Percentiles rank a stretch among this genome's conserved stretches.
phyloP scores from a whole-genome alignment of 2,888 invertebrate genomes.

The Caenorhabditis angaria region DNA sequence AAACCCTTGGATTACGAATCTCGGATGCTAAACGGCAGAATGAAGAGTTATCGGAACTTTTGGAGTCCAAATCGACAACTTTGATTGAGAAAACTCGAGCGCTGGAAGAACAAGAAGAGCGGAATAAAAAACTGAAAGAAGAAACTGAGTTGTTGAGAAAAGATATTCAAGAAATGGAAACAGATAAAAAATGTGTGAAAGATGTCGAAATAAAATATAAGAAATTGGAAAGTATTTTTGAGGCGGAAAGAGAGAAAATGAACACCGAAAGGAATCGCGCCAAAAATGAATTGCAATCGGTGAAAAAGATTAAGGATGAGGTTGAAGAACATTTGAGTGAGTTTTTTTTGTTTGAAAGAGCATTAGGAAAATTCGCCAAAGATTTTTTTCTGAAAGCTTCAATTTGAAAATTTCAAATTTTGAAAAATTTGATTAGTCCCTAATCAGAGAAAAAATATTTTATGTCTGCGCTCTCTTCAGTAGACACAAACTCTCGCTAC shows the following conservation, averaged over 20 bases:
- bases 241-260: conserved; percentile 66
- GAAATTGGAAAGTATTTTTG: conserved; percentile 71
- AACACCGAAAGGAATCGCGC: conserved; percentile 64
- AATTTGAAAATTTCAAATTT: too few species aligned
- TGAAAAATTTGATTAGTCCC: too few species aligned
- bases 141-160: conserved; percentile 43
- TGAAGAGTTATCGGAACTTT: conserved; percentile 51
- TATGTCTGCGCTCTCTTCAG: too few species aligned
- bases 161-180: conserved; percentile 58
- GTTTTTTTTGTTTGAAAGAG: too few species aligned
- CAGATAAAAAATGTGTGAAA: conserved; percentile 64
- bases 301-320: conserved; percentile 69
- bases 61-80: conserved; percentile 53
- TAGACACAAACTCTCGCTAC: too few species aligned
- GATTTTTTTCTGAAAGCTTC: too few species aligned
- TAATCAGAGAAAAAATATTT: too few species aligned
- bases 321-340: conserved; percentile 58
- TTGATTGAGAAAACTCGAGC: conserved; percentile 63
- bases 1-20: conserved; percentile 52
- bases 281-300: conserved; percentile 63
- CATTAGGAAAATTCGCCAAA: too few species aligned
- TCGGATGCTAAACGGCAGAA: conserved; percentile 51
- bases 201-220: conserved; percentile 71
- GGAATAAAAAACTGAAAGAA: conserved; percentile 33
- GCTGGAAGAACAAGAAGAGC: conserved; percentile 59